A percentile compares a stretch with the other conserved stretches of the same genome.
These are phyloP conservation scores for Lottia scabra DNA, from an alignment of 2,888 invertebrate genomes.

Conservation along the genomic window DNA sequence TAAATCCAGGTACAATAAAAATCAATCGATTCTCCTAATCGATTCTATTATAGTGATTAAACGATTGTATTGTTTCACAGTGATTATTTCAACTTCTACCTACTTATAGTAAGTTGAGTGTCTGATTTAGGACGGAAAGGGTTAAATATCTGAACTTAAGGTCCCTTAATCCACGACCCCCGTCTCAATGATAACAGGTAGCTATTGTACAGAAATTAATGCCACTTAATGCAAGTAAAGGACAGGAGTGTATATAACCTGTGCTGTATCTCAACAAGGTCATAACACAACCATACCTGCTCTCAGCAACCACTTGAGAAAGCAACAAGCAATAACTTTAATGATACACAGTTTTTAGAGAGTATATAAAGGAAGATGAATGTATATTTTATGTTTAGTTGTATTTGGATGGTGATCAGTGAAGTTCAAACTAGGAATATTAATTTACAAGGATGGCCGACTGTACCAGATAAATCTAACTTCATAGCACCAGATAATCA, in stretches of 20 bases:
- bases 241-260: background rate
- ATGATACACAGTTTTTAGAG: background rate
- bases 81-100: background rate
- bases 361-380: no score
- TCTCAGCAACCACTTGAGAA: background rate
- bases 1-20: background rate
- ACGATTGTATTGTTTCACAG: background rate
- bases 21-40: background rate
- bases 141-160: background rate
- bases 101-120: background rate
- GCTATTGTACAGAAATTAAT: background rate
- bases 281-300: background rate
- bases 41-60: background rate
- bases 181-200: background rate
- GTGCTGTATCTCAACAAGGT: background rate
- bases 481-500: background rate
- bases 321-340: background rate
- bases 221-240: conserved; percentile 3
- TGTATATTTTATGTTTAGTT: background rate
- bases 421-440: background rate
- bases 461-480: background rate
- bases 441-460: background rate
- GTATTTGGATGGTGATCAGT: background rate
- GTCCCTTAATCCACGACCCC: background rate
- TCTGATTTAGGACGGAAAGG: background rate